phyloP scores from a whole-genome alignment of 2,797 vertebrate species.

The Arremon aurantiirostris region DNA sequence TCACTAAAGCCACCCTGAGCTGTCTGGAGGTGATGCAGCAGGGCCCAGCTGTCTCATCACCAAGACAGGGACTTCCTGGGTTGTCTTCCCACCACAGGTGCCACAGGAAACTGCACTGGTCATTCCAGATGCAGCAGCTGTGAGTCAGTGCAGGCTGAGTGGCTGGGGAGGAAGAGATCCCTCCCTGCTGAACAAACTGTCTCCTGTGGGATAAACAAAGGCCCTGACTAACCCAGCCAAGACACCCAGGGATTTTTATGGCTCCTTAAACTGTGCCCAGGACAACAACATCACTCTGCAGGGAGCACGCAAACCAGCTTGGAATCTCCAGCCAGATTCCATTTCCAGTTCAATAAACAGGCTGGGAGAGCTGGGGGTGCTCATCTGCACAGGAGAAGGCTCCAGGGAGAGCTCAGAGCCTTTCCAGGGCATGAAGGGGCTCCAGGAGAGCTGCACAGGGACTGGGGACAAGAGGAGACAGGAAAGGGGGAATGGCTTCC shows the following conservation, averaged over 20 bases:
- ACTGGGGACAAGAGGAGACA: neutral
- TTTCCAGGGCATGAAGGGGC: rapidly evolving
- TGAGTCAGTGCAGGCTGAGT: constrained; percentile 7
- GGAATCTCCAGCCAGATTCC: neutral
- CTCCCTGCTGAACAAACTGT: neutral
- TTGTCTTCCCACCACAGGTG: neutral
- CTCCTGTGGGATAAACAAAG: neutral
- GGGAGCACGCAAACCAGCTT: neutral
- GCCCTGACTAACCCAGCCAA: neutral
- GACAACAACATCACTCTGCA: neutral
- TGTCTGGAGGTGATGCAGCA: neutral
- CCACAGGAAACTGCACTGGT: constrained; percentile 28
- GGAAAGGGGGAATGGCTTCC: neutral
- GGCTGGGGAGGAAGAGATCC: neutral
- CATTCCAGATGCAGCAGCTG: neutral
- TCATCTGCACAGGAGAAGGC: neutral
- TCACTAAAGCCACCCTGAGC: neutral
- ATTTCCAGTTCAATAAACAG: neutral
- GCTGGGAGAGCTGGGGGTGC: neutral
- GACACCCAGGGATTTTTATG: neutral
- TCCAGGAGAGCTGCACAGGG: neutral
- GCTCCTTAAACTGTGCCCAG: neutral
- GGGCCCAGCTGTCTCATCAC: neutral
- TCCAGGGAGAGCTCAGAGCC: neutral
- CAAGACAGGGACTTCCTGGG: neutral